phyloP scores from a whole-genome alignment of 1,140 invertebrate species.

The Diorhabda carinulata region DNA sequence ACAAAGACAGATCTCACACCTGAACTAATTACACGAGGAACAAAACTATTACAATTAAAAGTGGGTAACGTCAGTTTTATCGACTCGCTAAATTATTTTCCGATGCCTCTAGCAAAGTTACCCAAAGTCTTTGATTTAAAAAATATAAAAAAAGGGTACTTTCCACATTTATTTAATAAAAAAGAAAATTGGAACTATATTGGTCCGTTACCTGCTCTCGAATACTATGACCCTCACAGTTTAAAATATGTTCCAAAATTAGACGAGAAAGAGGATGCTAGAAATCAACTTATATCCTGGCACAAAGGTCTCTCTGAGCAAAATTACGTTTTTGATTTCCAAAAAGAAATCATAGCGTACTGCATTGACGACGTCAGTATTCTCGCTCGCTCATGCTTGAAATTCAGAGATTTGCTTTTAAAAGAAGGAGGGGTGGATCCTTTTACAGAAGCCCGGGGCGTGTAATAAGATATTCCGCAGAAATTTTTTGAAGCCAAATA shows the following conservation, averaged over 20 bases:
- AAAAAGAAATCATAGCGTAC: slow-evolving; percentile 4
- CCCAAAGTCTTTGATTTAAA: slow-evolving; percentile 17
- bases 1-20: slow-evolving; percentile 5
- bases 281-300: slow-evolving; percentile 4
- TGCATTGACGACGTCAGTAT: not conserved
- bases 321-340: not conserved
- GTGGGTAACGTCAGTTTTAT: slow-evolving; percentile 16
- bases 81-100: slow-evolving; percentile 18
- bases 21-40: slow-evolving; percentile 8
- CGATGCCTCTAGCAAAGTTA: slow-evolving; percentile 16
- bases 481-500: not conserved
- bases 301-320: not conserved
- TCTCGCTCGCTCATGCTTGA: not conserved
- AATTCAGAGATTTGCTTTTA: slow-evolving; percentile 8
- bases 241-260: slow-evolving; percentile 11
- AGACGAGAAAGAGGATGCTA: not conserved
- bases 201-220: slow-evolving; percentile 13
- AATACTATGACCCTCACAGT: slow-evolving; percentile 18
- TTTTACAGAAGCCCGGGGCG: slow-evolving; percentile 6
- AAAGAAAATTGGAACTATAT: slow-evolving; percentile 20
- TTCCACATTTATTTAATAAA: slow-evolving; percentile 26
- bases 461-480: not conserved
- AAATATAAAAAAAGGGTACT: slow-evolving; percentile 23
- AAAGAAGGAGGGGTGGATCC: slow-evolving; percentile 3
- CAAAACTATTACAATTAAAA: slow-evolving; percentile 9